These are phyloP conservation scores for Poecile montanus DNA, from an alignment of 2,797 vertebrate species.

Conservation along the genomic window DNA sequence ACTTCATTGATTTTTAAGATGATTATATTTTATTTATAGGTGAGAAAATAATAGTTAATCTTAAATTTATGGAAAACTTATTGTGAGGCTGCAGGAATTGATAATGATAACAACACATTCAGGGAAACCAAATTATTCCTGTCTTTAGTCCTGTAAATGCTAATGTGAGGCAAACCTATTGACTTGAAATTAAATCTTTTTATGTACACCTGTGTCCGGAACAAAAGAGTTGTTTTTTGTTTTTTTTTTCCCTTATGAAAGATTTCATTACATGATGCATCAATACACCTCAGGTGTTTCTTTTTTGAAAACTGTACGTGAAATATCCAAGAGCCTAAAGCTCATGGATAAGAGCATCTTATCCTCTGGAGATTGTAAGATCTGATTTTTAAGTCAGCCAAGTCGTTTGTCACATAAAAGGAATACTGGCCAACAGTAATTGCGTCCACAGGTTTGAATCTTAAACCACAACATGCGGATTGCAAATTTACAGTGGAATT, in stretches of 20 bases:
- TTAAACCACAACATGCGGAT: constrained; percentile 29
- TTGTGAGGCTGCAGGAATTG: constrained; percentile 69
- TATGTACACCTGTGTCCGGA: constrained; percentile 45
- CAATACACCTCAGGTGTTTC: constrained; percentile 67
- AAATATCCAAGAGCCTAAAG: constrained; percentile 63
- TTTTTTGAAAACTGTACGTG: constrained; percentile 62
- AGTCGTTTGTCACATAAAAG: constrained; percentile 67
- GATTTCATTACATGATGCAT: constrained; percentile 64
- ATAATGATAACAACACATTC: constrained; percentile 73
- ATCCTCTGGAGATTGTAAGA: constrained; percentile 43
- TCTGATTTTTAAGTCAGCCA: constrained; percentile 64
- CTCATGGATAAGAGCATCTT: constrained; percentile 32
- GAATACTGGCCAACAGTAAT: constrained; percentile 65
- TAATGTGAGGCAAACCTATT: constrained; percentile 61
- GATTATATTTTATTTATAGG: constrained; percentile 92
- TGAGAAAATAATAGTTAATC: constrained; percentile 82
- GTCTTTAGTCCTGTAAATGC: constrained; percentile 66
- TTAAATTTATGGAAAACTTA: constrained; percentile 80
- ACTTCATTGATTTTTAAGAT: constrained; percentile 89
- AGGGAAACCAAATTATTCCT: constrained; percentile 62
- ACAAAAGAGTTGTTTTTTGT: constrained; percentile 54
- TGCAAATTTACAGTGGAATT: constrained; percentile 47
- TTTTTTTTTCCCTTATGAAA: constrained; percentile 59
- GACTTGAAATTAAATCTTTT: constrained; percentile 74
- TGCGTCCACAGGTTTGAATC: constrained; percentile 68